Base-by-base conservation (phyloP, 2,888 invertebrate species). In the Caenorhabditis afra region DNA sequence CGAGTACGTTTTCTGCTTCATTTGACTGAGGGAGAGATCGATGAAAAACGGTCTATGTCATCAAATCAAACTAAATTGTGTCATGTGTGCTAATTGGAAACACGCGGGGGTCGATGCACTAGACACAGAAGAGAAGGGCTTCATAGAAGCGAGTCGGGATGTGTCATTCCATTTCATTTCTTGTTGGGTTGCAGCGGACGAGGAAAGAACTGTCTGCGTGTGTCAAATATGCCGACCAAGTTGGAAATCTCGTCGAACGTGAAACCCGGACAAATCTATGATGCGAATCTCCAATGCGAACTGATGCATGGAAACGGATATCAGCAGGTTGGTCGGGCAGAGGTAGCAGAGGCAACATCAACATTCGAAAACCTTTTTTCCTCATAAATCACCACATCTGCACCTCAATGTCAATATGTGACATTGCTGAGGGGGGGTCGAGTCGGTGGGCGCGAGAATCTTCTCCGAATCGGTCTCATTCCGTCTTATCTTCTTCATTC, bases 241-340 rank as follows among this genome's bases (percentile, higher is more conserved):
- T 52, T 90, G 67, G 52, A 76, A 47, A 80, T 88, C 44, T 79
- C 83, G n/a, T 84, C 83, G n/a, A 65, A 71, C 23, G 55, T 80
- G 8, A 86, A 88, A 81, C 90, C 90, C 39, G 90, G 90, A 8
- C 90, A 90, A 74, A 76, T 87, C 65, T 90, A 89, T 79, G 87
- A 88, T 78, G 90, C 90, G 16, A 88, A 90, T 73, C 75, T 86
- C 18, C 90, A 90, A 76, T 89, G 90, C 77, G 83, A 81, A 65
- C 79, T 90, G 59, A 90, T 90, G 90, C 90, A 90, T 77, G 90
- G 90, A 20, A 75, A 79, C 50, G 87, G 88, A 61, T 90, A 90
- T 78, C 81, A 84, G 52, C 87, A 87, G 85, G 88, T 87, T 71
- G 29, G 71, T 64, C 39, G 11, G 41, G 41, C 7, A 11, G 7